Evolutionary conservation across 1,140 invertebrate genomes (phyloP), one percentile per base, ranked within the genome.

Genomic region (Magallana ariakensis): DNA sequence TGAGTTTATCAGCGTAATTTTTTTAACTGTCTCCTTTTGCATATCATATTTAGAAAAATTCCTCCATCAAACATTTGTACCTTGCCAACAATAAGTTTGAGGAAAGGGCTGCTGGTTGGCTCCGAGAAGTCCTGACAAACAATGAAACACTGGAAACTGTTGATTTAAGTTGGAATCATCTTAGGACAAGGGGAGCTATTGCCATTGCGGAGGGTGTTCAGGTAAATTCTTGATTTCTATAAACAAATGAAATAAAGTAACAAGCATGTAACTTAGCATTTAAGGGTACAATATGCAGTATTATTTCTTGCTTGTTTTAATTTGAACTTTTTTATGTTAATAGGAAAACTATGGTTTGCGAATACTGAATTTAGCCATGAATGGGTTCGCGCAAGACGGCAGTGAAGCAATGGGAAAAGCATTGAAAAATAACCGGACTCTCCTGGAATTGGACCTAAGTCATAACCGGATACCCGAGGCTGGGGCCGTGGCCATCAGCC

Each of bases 321-420:
- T 46, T 4, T 4, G 33, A 2, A 3, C 5, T 46, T 46, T 33
- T 46, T n/a, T n/a, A 56, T 62, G 53, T 66, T 83, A 82, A 4
- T 84, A 93, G 93, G 92, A 93, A 86, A 94, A 94, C 80, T 91
- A 89, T 85, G 92, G 92, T 33, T 84, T 94, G 16, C 89, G 90
- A 33, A 89, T 83, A 80, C 66, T 93, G 9, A 91, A 92, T 82
- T 89, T 93, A n/a, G 87, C 90, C 1, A 93, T 93, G 92, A 93
- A 93, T 85, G 92, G 93, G 5, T 88, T 93, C 57, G 90, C 89
- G n/a, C 58, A 87, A 15, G 90, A 90, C 16, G 93, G 92, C 8
- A 89, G 92, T 26, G 88, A 90, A 80, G 90, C 90, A 0, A 88
- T 93, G 58, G 93, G 93, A 6, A 89, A 90, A 56, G 93, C 93